Evolutionary conservation across 2,888 invertebrate species (phyloP).

Genomic region (Caenorhabditis macrosperma): DNA sequence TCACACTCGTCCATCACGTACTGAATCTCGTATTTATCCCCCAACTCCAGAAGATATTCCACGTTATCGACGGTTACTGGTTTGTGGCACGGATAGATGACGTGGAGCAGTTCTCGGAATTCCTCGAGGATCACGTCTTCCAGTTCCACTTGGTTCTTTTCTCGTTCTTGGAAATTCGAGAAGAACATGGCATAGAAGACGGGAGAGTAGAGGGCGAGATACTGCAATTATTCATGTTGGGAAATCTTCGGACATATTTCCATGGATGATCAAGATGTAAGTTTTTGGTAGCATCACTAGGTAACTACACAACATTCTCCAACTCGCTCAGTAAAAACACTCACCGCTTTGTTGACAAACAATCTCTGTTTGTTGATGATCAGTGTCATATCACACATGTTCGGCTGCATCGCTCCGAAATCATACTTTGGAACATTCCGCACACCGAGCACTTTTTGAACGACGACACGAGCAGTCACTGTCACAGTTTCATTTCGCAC

Average conservation of each 20-base stretch:
- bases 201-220: constrained; percentile 78
- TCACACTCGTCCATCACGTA: constrained; percentile 81
- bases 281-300: too few relatives aligned
- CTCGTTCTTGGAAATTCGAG: constrained; percentile 73
- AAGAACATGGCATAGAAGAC: constrained; percentile 79
- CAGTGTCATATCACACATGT: constrained; percentile 71
- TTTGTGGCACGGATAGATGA: constrained; percentile 81
- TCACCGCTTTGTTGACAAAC: constrained; percentile 75
- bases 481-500: constrained; percentile 73
- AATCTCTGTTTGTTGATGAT: constrained; percentile 75
- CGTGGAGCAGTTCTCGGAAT: constrained; percentile 81
- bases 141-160: constrained; percentile 73
- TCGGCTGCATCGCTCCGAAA: constrained; percentile 66
- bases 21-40: constrained; percentile 81
- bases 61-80: constrained; percentile 80
- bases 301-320: not conserved
- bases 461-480: constrained; percentile 75
- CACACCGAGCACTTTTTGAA: constrained; percentile 75
- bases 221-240: constrained; percentile 66
- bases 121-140: constrained; percentile 76
- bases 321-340: not conserved
- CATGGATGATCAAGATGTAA: too few relatives aligned
- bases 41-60: constrained; percentile 81
- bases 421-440: constrained; percentile 72
- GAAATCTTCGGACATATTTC: too few relatives aligned